Percentiles rank a stretch among this genome's conserved stretches.
These are phyloP conservation scores for Leptopilina drosophilae DNA, from an alignment of 2,888 invertebrate species.

Conservation along the genomic window DNA sequence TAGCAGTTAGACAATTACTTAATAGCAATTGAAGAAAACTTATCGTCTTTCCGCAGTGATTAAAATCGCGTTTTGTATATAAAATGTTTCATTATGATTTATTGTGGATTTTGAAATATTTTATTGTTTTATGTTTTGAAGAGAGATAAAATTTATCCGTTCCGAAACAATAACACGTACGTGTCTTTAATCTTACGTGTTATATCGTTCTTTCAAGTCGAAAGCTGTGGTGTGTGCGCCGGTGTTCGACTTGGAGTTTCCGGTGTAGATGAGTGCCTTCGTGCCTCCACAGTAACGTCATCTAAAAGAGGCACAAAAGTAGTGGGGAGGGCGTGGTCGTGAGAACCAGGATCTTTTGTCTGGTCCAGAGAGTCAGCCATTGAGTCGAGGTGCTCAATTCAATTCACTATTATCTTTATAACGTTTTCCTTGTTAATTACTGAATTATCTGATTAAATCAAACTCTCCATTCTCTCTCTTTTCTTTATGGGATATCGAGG, in stretches of 20 bases:
- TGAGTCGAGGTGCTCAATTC: slow-evolving; percentile 31
- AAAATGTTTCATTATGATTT: slow-evolving; percentile 26
- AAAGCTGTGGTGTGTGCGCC: slow-evolving; percentile 33
- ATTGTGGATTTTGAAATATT: slow-evolving; percentile 12
- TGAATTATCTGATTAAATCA: background rate
- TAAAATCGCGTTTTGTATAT: slow-evolving; percentile 19
- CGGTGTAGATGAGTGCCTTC: slow-evolving; percentile 67
- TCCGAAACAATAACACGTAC: slow-evolving; percentile 22
- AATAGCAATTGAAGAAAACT: slow-evolving; percentile 32
- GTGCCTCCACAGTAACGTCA: slow-evolving; percentile 63
- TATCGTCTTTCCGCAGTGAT: slow-evolving; percentile 38
- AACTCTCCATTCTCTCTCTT: background rate
- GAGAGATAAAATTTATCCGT: slow-evolving; percentile 33
- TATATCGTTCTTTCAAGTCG: slow-evolving; percentile 29
- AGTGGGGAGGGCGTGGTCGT: slow-evolving; percentile 58
- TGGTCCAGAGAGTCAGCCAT: slow-evolving; percentile 45
- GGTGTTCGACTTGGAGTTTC: slow-evolving; percentile 63
- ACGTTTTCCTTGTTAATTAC: slow-evolving; percentile 7
- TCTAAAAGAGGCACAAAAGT: slow-evolving; percentile 53
- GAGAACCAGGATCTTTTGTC: slow-evolving; percentile 56
- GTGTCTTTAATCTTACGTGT: slow-evolving; percentile 30
- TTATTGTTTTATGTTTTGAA: slow-evolving; percentile 36
- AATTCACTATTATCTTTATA: slow-evolving; percentile 12
- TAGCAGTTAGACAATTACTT: background rate
- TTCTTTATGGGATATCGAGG: too few relatives aligned